Conservation (phyloP, 2,888 invertebrate species). For the Scaptomyza reducta region DNA sequence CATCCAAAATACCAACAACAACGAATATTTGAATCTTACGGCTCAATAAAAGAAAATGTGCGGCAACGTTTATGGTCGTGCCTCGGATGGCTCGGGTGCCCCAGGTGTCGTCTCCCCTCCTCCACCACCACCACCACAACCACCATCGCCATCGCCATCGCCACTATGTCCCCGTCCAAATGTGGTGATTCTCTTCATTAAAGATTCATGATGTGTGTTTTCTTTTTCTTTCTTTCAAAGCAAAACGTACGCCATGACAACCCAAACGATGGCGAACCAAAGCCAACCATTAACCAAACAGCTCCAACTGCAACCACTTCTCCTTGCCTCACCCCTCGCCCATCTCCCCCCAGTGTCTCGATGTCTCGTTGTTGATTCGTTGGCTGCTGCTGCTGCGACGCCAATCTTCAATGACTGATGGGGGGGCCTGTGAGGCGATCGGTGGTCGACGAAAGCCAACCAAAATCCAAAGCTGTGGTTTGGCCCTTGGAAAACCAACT, state of each 20-base stretch:
- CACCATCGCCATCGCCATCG: neutral
- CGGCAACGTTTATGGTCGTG: conserved; percentile 68
- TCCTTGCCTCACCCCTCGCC: neutral
- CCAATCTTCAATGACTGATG: conserved; percentile 70
- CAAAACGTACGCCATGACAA: conserved; percentile 59
- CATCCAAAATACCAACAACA: conserved; percentile 53
- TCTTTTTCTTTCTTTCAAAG: conserved; percentile 46
- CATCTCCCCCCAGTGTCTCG: conserved; percentile 11
- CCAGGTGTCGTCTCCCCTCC: conserved; percentile 4
- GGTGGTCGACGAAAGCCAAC: conserved; percentile 39
- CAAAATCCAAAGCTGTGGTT: conserved; percentile 33
- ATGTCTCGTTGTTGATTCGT: conserved; percentile 36
- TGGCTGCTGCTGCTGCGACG: conserved; percentile 59
- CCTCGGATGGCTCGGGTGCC: conserved; percentile 22
- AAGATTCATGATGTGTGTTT: conserved; percentile 82
- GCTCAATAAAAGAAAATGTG: conserved; percentile 80
- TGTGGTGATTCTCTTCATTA: conserved; percentile 80
- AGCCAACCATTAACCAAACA: conserved; percentile 19
- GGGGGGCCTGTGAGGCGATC: conserved; percentile 30
- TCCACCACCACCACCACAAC: conserved; percentile 9
- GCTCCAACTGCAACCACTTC: conserved; percentile 48
- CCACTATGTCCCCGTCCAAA: conserved; percentile 28
- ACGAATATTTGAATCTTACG: conserved; percentile 71
- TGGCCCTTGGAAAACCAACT: conserved; percentile 5
- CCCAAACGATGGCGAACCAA: conserved; percentile 42